Evolutionary conservation across 1,140 invertebrate species (phyloP), one percentile per base, ranked within the genome.

Genomic region (Diprion similis): DNA sequence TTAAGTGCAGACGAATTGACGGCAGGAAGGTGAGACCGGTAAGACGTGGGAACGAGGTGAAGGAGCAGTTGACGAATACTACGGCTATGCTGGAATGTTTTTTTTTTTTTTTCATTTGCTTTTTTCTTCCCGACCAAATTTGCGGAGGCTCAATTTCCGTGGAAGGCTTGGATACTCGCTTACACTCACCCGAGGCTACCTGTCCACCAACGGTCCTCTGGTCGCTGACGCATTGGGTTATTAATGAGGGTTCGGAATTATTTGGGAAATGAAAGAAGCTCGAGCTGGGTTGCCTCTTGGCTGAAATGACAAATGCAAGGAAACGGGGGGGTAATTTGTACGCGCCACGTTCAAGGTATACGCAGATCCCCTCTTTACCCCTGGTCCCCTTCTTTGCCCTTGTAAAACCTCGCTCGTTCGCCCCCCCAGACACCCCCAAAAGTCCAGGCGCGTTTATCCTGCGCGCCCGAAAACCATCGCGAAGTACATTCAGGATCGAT

Each of bases 241-340:
- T 85, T 86, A 84, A 86, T 80, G 81, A 84, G 80, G 81, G 80
- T 83, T 78, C 77, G 78, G 81, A 84, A 84, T 84, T 83, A 84
- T 84, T 85, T 84, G 80, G 83, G 82, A 82, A 85, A 85, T 81
- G 83, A 85, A 83, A 85, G 82, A 83, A 85, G 77, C 78, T 78
- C 77, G 80, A 84, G 80, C 11, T 59, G 11, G 24, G 80, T 79
- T 81, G 77, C 80, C 76, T 76, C 75, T 77, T 77, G 51, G 81
- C 77, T 72, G 78, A 83, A 83, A 85, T 85, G 83, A 85, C 83
- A 85, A 85, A 85, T 85, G 81, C 81, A 83, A 83, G 82, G 80
- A 85, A 83, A 83, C 83, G 78, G 80, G 80, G 81, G 78, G 82
- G 81, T 80, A 84, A 85, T 85, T 85, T 85, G 82, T 85, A 83